Conservation (phyloP, 2,888 invertebrate genomes). For the Melinopterus prodromus region DNA sequence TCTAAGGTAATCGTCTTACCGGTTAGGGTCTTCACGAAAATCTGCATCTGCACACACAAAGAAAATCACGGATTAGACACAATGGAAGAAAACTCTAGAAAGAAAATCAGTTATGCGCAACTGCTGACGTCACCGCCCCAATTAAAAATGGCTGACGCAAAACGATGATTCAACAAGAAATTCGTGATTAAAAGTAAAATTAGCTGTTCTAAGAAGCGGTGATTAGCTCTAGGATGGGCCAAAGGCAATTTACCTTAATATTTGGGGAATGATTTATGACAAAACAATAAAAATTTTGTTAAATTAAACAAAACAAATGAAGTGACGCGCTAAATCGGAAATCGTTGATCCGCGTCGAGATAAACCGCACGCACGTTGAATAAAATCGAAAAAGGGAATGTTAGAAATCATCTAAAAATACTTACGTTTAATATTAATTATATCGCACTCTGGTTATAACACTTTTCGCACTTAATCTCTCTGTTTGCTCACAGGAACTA, state of each 20-base stretch:
- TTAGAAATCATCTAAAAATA: slow-evolving; percentile 18
- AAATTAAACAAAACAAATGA: slow-evolving; percentile 42
- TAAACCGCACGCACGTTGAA: background rate
- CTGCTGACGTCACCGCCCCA: slow-evolving; percentile 14
- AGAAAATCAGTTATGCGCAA: slow-evolving; percentile 20
- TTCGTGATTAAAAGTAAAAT: background rate
- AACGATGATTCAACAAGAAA: background rate
- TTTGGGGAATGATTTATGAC: slow-evolving; percentile 38
- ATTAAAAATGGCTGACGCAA: slow-evolving; percentile 29
- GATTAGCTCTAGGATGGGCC: background rate
- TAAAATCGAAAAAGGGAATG: slow-evolving; percentile 29
- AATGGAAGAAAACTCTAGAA: slow-evolving; percentile 20
- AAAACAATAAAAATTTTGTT: slow-evolving; percentile 44
- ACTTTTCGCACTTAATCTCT: background rate
- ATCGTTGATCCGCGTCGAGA: background rate
- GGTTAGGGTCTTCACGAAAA: slow-evolving; percentile 65
- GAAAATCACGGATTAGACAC: slow-evolving; percentile 10
- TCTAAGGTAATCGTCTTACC: slow-evolving; percentile 63
- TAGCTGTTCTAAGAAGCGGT: background rate
- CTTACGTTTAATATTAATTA: background rate
- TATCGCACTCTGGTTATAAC: background rate
- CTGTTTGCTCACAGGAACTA: background rate
- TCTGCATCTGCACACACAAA: slow-evolving; percentile 63
- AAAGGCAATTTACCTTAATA: slow-evolving; percentile 30
- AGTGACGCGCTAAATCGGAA: slow-evolving; percentile 23